Evolutionary conservation across 2,888 invertebrate species (phyloP), one percentile per base, ranked within the genome.

Genomic region (Pasiphila rectangulata): DNA sequence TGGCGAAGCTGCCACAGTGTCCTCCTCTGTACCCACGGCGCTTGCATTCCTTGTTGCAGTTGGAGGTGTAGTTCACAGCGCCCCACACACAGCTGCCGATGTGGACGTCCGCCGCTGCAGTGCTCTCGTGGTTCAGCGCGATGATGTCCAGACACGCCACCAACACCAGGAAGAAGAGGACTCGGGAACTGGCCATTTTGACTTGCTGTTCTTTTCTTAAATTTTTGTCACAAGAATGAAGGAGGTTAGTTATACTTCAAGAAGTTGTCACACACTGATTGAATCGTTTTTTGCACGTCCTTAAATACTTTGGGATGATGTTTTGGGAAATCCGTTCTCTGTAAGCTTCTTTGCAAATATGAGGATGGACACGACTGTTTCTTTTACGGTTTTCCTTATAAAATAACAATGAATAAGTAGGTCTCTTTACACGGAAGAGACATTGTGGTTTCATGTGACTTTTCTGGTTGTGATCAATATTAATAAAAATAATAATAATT

Each of bases 1-100:
- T 47, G 1, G 48, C 49, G n/a, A 53, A 53, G 38, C 53, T 53
- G 5, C 53, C 66, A 17, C 66, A 65, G 9, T 67, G 66, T 0
- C 66, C 66, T 3, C 66, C 67, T 9, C 41, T 53, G 51, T 50
- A 51, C 0, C 61, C 61, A 5, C 64, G 57, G 2, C 67, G 30
- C 32, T 60, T 59, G 54, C 68, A 68, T 34, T 68, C 68, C 0
- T 19, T 15, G 17, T 65, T 63, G 40, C 69, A 69, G 38, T 69
- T 38, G 0, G 69, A 67, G 0, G 60, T 64, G 44, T 69, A 69
- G 56, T 67, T 19, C 0, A 65, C 65, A 2, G 53, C 68, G 0
- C 69, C 69, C 66, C 66, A 67, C 0, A 69, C 69, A 23, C 67
- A 67, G 50, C 67, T 67, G 15, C 68, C 67, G 15, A 67, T 48